Evolutionary conservation across 2,888 invertebrate genomes (phyloP).

Genomic region (Amphipoea lucens): DNA sequence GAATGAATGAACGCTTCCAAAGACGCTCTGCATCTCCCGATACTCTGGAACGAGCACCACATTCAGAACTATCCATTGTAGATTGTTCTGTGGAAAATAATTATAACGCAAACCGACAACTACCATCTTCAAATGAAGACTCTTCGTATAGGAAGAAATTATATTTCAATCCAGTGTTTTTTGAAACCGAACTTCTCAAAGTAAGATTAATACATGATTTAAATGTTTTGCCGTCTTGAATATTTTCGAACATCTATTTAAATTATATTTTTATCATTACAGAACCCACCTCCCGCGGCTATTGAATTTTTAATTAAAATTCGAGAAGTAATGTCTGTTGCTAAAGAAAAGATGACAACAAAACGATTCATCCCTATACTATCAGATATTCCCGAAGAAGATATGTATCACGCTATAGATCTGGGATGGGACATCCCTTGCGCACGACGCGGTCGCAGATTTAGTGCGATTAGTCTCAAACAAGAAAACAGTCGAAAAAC

Average conservation of each 20-base stretch:
- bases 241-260: background rate
- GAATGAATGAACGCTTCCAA: constrained; percentile 79
- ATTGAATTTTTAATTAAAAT: constrained; percentile 96
- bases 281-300: constrained; percentile 97
- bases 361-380: constrained; percentile 95
- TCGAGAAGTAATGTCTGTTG: constrained; percentile 96
- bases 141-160: constrained; percentile 92
- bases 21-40: constrained; percentile 85
- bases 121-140: constrained; percentile 81
- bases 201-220: constrained; percentile 83
- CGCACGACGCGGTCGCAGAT: constrained; percentile 87
- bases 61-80: constrained; percentile 87
- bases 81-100: constrained; percentile 83
- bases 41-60: constrained; percentile 85
- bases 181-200: constrained; percentile 95
- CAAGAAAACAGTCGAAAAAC: constrained; percentile 91
- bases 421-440: constrained; percentile 88
- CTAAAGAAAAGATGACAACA: constrained; percentile 96
- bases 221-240: background rate
- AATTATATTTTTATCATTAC: constrained; percentile 72
- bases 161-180: constrained; percentile 97
- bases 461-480: constrained; percentile 91
- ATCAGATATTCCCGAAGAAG: constrained; percentile 95
- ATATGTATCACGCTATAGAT: constrained; percentile 87
- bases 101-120: constrained; percentile 71